A percentile compares a stretch with the other conserved stretches of the same genome.
Evolutionary conservation across 2,888 invertebrate genomes (phyloP).

Genomic region (Schrankia costaestrigalis): DNA sequence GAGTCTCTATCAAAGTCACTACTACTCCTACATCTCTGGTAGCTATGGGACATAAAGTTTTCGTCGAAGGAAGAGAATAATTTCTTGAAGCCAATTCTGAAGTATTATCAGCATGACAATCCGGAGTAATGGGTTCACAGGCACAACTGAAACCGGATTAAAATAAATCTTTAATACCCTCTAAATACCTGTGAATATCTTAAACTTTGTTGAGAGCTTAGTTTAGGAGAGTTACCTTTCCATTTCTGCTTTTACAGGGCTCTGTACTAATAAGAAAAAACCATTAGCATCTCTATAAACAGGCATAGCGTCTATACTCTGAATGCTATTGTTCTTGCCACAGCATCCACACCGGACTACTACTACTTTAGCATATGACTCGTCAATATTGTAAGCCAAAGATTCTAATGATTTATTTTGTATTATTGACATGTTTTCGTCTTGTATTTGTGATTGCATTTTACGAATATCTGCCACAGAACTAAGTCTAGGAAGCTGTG

Average conservation of each 20-base stretch:
- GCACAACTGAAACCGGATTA: conserved; percentile 3
- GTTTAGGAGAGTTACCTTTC: neutral
- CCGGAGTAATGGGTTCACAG: conserved; percentile 1
- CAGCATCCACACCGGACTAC: conserved; percentile 38
- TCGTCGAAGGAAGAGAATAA: too few relatives aligned
- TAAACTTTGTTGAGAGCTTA: neutral
- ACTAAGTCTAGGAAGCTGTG: conserved; percentile 5
- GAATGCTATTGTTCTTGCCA: conserved; percentile 11
- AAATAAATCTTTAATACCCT: too few relatives aligned
- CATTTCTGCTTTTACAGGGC: neutral
- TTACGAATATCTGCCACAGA: conserved; percentile 20
- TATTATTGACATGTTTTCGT: conserved; percentile 23
- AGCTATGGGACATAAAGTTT: too few relatives aligned
- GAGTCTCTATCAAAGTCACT: too few relatives aligned
- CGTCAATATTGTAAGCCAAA: conserved; percentile 11
- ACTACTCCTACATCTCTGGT: too few relatives aligned
- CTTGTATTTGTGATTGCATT: conserved; percentile 40
- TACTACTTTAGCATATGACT: conserved; percentile 26
- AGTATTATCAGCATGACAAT: too few relatives aligned
- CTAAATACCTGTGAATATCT: too few relatives aligned
- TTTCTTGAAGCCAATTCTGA: too few relatives aligned
- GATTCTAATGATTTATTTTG: conserved; percentile 31
- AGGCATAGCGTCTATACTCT: conserved; percentile 7
- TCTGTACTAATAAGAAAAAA: conserved; percentile 30
- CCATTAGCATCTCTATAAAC: conserved; percentile 23